A percentile compares a stretch with the other conserved stretches of the same genome.
phyloP scores from a whole-genome alignment of 2,797 vertebrate species.

The Sebastiscus albofasciatus region DNA sequence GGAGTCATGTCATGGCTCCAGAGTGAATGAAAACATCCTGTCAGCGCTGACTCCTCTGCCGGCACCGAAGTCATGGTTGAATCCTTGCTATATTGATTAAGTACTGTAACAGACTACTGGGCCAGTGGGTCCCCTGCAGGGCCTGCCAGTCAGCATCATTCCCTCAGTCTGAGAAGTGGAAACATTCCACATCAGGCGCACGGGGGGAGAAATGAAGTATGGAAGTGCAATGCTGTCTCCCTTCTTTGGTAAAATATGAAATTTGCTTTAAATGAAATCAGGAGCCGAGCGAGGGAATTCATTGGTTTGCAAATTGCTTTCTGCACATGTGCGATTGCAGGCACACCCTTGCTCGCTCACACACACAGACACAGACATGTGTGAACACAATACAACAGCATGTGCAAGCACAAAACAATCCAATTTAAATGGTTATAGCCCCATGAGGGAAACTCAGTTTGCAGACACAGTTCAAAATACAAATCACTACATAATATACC shows the following conservation, averaged over 20 bases:
- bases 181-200: conserved; percentile 30
- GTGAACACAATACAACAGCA: neutral
- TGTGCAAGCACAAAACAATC: conserved; percentile 10
- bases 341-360: neutral
- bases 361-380: neutral
- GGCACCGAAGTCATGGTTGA: conserved; percentile 39
- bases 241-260: conserved; percentile 26
- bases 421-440: conserved; percentile 31
- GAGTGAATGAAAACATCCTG: conserved; percentile 8
- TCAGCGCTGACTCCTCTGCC: neutral
- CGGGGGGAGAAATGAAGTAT: conserved; percentile 24
- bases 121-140: conserved; percentile 24
- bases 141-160: conserved; percentile 47
- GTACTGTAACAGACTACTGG: conserved; percentile 37
- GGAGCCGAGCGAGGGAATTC: conserved; percentile 10
- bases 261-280: conserved; percentile 43
- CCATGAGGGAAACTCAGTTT: neutral
- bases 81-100: conserved; percentile 52
- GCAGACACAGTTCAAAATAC: conserved; percentile 16
- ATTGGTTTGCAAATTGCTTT: conserved; percentile 47
- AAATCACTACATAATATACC: conserved; percentile 10
- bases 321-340: neutral
- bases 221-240: conserved; percentile 19
- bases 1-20: neutral
- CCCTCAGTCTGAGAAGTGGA: conserved; percentile 36